phyloP scores from a whole-genome alignment of 2,888 invertebrate genomes.

The Xanthia togata region DNA sequence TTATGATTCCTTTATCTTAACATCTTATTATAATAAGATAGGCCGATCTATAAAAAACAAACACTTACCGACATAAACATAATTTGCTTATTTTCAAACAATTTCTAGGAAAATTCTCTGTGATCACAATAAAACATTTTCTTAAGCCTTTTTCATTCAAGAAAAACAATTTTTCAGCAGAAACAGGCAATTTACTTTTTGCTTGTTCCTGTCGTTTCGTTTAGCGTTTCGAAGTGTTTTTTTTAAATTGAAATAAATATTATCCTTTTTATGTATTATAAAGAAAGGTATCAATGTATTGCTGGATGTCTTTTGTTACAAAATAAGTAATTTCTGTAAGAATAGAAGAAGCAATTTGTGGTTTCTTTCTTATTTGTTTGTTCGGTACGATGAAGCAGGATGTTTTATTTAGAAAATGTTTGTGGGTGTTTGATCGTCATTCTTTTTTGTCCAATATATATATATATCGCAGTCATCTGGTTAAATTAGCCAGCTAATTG shows the following conservation, averaged over 20 bases:
- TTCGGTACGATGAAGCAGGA: neutral
- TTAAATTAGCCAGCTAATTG: no score
- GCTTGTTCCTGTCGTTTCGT: conserved; percentile 62
- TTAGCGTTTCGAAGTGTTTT: conserved; percentile 51
- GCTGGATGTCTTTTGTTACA: conserved; percentile 22
- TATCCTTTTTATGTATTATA: conserved; percentile 18
- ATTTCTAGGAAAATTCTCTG: neutral
- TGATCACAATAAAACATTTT: conserved; percentile 22
- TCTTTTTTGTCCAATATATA: no score
- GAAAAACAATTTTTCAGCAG: conserved; percentile 47
- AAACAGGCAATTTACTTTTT: conserved; percentile 70
- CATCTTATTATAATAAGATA: neutral
- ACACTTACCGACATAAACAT: neutral
- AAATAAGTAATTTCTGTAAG: conserved; percentile 23
- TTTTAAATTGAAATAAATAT: conserved; percentile 55
- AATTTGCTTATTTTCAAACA: conserved; percentile 1
- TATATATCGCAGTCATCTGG: no score
- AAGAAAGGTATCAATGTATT: conserved; percentile 39
- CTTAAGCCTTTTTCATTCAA: conserved; percentile 45
- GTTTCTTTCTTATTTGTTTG: conserved; percentile 29
- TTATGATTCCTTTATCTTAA: no score
- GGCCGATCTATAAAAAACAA: no score
- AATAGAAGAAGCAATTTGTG: conserved; percentile 28
- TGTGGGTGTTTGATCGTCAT: neutral
- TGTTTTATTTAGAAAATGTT: neutral